Percentiles rank a stretch among this genome's conserved stretches.
These are phyloP conservation scores for Serranus cabrilla DNA, from an alignment of 2,797 vertebrate species.

Conservation along the genomic window DNA sequence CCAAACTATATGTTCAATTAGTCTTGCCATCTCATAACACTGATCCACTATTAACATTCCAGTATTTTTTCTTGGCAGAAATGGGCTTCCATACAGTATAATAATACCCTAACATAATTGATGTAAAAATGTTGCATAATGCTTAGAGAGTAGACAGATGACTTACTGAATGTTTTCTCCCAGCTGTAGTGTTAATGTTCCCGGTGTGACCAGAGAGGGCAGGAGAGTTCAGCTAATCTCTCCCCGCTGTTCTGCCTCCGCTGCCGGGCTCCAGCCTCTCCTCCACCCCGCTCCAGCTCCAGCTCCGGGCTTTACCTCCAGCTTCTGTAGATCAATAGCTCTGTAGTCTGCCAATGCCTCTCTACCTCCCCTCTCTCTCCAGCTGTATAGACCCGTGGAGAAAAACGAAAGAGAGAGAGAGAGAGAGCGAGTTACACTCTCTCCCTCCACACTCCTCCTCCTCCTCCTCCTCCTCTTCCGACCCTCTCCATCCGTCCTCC, in stretches of 20 bases:
- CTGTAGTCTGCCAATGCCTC: constrained; percentile 27
- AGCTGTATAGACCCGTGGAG: constrained; percentile 41
- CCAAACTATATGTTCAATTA: neutral
- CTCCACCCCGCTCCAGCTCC: constrained; percentile 10
- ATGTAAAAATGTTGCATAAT: neutral
- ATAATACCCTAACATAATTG: neutral
- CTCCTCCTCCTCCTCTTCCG: constrained; percentile 27
- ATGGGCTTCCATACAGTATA: neutral
- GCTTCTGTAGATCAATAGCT: constrained; percentile 68
- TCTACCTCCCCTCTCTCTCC: constrained; percentile 36
- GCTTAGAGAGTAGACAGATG: neutral
- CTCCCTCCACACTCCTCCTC: constrained; percentile 25
- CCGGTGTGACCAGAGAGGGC: constrained; percentile 67
- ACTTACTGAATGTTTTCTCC: neutral
- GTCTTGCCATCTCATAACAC: neutral
- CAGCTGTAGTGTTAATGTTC: constrained; percentile 26
- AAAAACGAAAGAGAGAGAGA: constrained; percentile 25
- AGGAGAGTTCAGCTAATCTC: constrained; percentile 66
- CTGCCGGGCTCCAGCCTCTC: neutral
- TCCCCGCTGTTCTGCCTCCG: constrained; percentile 14
- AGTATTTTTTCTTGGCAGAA: neutral
- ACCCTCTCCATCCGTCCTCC: constrained; percentile 59
- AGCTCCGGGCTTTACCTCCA: constrained; percentile 66
- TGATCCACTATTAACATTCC: neutral
- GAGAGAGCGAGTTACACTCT: constrained; percentile 21